Evolutionary conservation across 2,888 invertebrate genomes (phyloP).

Genomic region (Corbicula japonica): DNA sequence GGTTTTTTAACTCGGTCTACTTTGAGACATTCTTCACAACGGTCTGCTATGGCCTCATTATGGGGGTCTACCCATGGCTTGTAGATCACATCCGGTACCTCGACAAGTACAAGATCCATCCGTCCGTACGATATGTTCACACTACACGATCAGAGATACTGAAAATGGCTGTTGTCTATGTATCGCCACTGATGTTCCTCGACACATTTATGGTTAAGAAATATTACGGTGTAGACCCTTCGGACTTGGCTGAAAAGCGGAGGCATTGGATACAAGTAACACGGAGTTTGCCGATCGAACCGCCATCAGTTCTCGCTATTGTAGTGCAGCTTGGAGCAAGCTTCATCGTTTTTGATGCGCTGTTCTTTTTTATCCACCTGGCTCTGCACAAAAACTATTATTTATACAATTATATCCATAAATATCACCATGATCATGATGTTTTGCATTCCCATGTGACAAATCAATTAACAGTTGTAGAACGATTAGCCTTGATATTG

Average conservation of each 20-base stretch:
- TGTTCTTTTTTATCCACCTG: conserved; percentile 79
- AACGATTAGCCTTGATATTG: conserved; percentile 76
- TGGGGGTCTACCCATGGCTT: conserved; percentile 71
- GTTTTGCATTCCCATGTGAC: conserved; percentile 79
- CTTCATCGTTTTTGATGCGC: conserved; percentile 77
- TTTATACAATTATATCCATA: conserved; percentile 80
- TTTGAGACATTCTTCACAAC: conserved; percentile 81
- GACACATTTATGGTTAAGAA: conserved; percentile 81
- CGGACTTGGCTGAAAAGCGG: conserved; percentile 67
- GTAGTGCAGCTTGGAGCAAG: conserved; percentile 71
- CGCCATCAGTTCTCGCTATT: conserved; percentile 72
- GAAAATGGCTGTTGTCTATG: conserved; percentile 72
- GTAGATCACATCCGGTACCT: conserved; percentile 68
- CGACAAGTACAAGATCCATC: conserved; percentile 77
- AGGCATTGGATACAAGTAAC: conserved; percentile 75
- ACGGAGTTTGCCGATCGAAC: conserved; percentile 72
- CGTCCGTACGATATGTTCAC: conserved; percentile 69
- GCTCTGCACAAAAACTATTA: conserved; percentile 75
- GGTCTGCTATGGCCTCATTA: conserved; percentile 71
- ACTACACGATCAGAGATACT: conserved; percentile 48
- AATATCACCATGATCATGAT: conserved; percentile 80
- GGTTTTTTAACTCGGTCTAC: conserved; percentile 79
- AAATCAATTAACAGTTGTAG: conserved; percentile 78
- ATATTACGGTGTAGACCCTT: conserved; percentile 75
- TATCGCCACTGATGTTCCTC: conserved; percentile 75